Evolutionary conservation across 1,140 invertebrate genomes (phyloP), one percentile per base, ranked within the genome.

Genomic region (Calliphora vicina): DNA sequence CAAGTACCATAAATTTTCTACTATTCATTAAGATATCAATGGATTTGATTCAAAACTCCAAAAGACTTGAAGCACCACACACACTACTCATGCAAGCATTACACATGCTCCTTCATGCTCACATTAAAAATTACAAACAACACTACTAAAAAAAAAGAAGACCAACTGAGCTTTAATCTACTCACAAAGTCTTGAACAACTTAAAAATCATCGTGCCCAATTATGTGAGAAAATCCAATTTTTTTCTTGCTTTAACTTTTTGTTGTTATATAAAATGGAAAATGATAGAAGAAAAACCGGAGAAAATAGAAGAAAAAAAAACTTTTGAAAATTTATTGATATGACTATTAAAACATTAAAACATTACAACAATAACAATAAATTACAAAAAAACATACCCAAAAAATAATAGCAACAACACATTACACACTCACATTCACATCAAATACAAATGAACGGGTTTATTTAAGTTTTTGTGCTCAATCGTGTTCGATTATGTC

Each of bases 301-400:
- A 20, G 25, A 67, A 67, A 23, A 25, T 23, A 5, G 50, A 57
- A 67, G 9, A 10, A 23, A 67, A 67, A 23, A 23, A 20, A 67
- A 67, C 61, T 67, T 23, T 45, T 25, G 35, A 43, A 43, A 78
- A 78, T 78, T 78, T 78, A 78, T 78, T 78, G 74, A 78, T 78
- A 20, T 43, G n/a, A 78, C 74, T 23, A 78, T 78, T 78, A 43
- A 45, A 78, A 23, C 74, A 78, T 78, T 78, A 43, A 45, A 78
- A 23, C 74, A 78, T 78, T 78, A 78, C 74, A 78, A 78, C 17
- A n/a, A 43, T 78, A 78, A 78, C 74, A 78, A 78, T 78, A 78
- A 78, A 78, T 78, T 78, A 20, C 35, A 76, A 42, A 57, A 3
- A 57, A 27, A 73, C 26, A 73, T 57, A 15, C 50, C 50, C 61